Evolutionary conservation across 2,888 invertebrate genomes (phyloP).

Genomic region (Cabera pusaria): DNA sequence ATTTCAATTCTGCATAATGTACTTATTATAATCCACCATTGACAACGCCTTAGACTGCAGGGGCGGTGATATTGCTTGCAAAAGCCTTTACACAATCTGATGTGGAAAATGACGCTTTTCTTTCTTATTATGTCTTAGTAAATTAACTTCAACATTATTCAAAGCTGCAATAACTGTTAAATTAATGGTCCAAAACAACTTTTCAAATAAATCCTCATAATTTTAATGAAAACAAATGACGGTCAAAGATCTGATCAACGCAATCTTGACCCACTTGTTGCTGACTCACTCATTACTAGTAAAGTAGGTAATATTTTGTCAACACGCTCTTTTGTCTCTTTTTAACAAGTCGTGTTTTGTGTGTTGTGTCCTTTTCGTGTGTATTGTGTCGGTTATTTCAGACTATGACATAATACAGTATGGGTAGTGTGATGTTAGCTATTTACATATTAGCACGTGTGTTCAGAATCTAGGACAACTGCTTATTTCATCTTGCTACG

Average conservation of each 20-base stretch:
- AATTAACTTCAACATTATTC: not conserved
- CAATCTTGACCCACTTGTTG: constrained; percentile 30
- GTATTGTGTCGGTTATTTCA: constrained; percentile 18
- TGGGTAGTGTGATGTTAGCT: no score
- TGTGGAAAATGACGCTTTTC: no score
- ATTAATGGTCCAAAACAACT: not conserved
- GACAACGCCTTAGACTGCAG: no score
- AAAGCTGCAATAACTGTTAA: no score
- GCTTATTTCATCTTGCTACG: no score
- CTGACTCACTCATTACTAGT: constrained; percentile 26
- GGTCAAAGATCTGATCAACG: constrained; percentile 21
- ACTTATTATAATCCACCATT: no score
- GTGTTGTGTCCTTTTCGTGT: constrained; percentile 14
- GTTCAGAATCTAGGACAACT: no score
- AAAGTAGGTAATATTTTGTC: constrained; percentile 18
- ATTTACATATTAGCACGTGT: no score
- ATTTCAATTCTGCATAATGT: no score
- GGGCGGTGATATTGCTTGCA: no score
- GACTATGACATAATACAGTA: constrained; percentile 21
- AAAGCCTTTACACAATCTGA: no score
- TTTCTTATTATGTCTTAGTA: not conserved
- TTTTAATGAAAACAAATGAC: constrained; percentile 22
- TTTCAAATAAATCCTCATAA: constrained; percentile 7
- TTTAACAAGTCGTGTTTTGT: not conserved
- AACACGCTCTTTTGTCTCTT: constrained; percentile 15